Conservation (phyloP, 2,113 vertebrate genomes). For the Odobenus rosmarus region DNA sequence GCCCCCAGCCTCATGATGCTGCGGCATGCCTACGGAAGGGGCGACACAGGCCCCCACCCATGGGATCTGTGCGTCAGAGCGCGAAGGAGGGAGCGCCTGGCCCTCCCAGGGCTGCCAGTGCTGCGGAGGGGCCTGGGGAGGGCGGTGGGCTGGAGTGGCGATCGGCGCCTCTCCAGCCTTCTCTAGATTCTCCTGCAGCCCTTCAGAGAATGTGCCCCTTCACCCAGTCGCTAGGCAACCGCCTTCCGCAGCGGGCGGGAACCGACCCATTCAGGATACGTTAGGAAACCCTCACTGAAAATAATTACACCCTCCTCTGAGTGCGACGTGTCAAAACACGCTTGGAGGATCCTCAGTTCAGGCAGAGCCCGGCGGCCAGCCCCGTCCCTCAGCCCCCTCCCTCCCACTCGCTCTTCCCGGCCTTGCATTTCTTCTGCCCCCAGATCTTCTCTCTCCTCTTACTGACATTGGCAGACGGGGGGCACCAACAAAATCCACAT, state of each 20-base stretch:
- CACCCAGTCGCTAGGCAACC: slow-evolving; percentile 76
- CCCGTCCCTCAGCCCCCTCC: not conserved
- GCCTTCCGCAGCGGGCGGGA: slow-evolving; percentile 25
- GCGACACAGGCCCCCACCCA: not conserved
- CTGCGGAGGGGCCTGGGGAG: not conserved
- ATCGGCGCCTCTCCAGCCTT: not conserved
- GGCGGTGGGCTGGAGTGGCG: not conserved
- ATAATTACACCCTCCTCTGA: slow-evolving; percentile 57
- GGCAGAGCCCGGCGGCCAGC: not conserved
- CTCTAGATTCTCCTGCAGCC: not conserved
- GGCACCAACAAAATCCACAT: not conserved
- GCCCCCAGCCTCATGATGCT: not conserved
- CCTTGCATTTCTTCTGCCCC: not conserved
- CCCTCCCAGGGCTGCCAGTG: not conserved
- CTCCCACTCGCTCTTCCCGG: not conserved
- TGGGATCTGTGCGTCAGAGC: not conserved
- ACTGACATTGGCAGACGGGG: not conserved
- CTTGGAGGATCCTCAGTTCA: not conserved
- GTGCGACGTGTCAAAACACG: slow-evolving; percentile 40
- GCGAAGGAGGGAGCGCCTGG: not conserved
- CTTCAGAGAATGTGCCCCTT: slow-evolving; percentile 55
- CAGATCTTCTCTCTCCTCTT: not conserved
- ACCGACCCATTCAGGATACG: slow-evolving; percentile 63
- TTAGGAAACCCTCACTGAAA: slow-evolving; percentile 67
- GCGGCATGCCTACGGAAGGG: too few species aligned